Conservation (phyloP, 2,888 invertebrate genomes). For the Rhimphoctona megacephalus region DNA sequence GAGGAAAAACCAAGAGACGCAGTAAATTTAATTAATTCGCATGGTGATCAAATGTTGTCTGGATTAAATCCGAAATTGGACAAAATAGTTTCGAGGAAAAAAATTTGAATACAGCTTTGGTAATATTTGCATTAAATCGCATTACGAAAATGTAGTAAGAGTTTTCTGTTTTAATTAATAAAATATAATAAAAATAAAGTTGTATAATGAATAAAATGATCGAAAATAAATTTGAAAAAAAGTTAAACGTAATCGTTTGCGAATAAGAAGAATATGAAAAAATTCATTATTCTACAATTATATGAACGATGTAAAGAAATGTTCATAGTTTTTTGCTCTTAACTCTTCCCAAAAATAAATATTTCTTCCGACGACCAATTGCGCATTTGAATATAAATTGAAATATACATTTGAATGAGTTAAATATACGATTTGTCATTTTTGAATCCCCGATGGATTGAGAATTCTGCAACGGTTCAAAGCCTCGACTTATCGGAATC, state of each 20-base stretch:
- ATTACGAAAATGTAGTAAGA: background rate
- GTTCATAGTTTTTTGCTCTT: background rate
- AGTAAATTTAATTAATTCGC: background rate
- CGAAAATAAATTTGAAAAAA: no score
- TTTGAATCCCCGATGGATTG: background rate
- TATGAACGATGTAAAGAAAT: background rate
- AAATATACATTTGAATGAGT: background rate
- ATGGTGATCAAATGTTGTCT: background rate
- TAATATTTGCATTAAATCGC: background rate
- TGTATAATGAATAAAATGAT: no score
- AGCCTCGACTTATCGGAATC: constrained; percentile 27
- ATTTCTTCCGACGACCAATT: background rate
- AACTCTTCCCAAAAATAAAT: background rate
- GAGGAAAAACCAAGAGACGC: background rate
- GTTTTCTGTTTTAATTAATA: background rate
- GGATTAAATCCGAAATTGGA: background rate
- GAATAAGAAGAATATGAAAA: no score
- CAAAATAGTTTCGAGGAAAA: background rate
- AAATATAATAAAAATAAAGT: no score
- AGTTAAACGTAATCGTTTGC: background rate
- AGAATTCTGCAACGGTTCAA: constrained; percentile 7
- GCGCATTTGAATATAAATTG: background rate
- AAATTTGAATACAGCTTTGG: background rate
- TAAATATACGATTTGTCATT: background rate
- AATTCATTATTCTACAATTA: background rate